phyloP scores from a whole-genome alignment of 37 sponge, comb jelly and placozoan species.

The Dysidea cf. avara region DNA sequence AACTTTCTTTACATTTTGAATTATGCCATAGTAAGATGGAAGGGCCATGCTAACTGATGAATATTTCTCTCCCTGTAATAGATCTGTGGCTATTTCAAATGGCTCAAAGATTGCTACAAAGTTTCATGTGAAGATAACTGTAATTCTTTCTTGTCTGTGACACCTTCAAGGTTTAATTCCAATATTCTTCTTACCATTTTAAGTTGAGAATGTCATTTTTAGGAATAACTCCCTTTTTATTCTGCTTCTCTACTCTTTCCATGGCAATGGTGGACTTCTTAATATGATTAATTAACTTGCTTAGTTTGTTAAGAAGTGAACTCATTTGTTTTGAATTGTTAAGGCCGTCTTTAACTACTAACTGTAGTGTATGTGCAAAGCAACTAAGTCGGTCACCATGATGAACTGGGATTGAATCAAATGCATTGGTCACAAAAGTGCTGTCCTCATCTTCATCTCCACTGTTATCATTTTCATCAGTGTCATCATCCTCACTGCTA shows the following conservation, averaged over 20 bases:
- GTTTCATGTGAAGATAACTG: background rate
- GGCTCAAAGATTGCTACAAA: constrained; percentile 8
- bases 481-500: too few relatives aligned
- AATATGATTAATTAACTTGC: constrained; percentile 1
- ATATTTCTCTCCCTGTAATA: constrained; percentile 1
- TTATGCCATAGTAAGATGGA: constrained; percentile 1
- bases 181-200: constrained; percentile 9
- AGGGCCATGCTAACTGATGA: constrained; percentile 2
- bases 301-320: constrained; percentile 7
- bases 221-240: constrained; percentile 4
- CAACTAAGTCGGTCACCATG: constrained; percentile 6
- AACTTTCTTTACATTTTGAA: background rate
- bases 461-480: background rate
- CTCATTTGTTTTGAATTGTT: background rate
- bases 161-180: background rate
- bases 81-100: constrained; percentile 13
- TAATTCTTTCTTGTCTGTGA: background rate
- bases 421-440: background rate
- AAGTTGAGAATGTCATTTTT: too few relatives aligned
- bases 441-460: background rate
- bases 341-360: constrained; percentile 18
- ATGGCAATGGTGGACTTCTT: constrained; percentile 26
- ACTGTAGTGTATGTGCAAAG: constrained; percentile 20
- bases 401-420: too few relatives aligned
- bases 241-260: background rate